Evolutionary conservation across 2,113 vertebrate genomes (phyloP), one percentile per base, ranked within the genome.

Genomic region (Delphinus delphis): DNA sequence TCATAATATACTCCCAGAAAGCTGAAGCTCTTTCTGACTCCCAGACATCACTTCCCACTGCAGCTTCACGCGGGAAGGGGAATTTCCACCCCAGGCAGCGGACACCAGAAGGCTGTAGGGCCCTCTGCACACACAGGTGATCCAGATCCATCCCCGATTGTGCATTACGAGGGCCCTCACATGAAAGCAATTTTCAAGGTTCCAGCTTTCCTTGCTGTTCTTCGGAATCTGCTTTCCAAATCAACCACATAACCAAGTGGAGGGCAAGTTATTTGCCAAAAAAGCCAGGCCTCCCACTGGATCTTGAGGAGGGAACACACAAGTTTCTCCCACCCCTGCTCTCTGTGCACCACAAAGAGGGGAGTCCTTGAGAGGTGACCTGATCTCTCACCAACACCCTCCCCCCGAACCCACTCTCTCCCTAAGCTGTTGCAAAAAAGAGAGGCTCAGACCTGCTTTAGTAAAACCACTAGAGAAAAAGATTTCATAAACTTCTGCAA

Each of bases 401-500:
- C 1, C 58, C 5, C 44, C 38, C 28, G 0, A 3, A 21, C 31
- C 63, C 28, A 18, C 14, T 31, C 11, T 25, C 33, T 71, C 58
- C 88, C 47, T 77, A 65, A 62, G 26, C 79, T 80, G 18, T 71
- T 71, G 15, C 25, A 20, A 77, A 73, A 71, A 44, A 80, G 4
- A 65, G 38, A 74, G 41, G 25, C n/a, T 87, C 33, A 53, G 41
- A 68, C 17, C 33, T 6, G 12, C n/a, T 50, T 96, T 17, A 25
- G 50, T 53, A 77, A 91, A 91, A 82, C 25, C 26, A 70, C 77
- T 77, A 36, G 73, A 84, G 67, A 28, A 73, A 82, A 63, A 38
- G 79, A 86, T 95, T 92, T 95, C 63, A 71, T 88, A 76, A 93
- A 12, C 63, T 90, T 97, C 58, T 6, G 4, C 14, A n/a, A 6